Conservation (phyloP, 2,113 vertebrate genomes). For the Dunckerocampus dactyliophorus region DNA sequence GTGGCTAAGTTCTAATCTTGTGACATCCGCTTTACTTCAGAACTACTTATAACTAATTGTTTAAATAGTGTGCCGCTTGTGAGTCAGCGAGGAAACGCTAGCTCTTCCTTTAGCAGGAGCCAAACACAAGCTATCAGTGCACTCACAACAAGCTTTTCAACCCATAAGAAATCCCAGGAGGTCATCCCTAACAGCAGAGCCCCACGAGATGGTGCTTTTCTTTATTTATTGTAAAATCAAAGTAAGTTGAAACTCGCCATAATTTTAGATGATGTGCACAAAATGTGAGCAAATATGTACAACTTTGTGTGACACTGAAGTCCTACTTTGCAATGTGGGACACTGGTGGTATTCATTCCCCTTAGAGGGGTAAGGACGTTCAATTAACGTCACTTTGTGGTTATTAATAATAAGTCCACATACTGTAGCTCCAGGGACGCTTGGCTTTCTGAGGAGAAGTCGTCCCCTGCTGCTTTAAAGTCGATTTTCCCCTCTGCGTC, state of each 20-base stretch:
- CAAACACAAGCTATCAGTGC: too few relatives aligned
- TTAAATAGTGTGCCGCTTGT: too few relatives aligned
- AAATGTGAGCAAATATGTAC: background rate
- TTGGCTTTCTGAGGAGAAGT: constrained; percentile 16
- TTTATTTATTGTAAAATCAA: too few relatives aligned
- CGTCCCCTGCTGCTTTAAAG: constrained; percentile 9
- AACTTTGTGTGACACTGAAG: constrained; percentile 15
- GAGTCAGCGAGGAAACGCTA: too few relatives aligned
- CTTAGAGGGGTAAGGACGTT: constrained; percentile 39
- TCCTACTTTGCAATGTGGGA: constrained; percentile 45
- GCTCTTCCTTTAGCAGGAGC: too few relatives aligned
- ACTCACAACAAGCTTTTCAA: too few relatives aligned
- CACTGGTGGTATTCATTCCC: constrained; percentile 19
- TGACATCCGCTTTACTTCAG: too few relatives aligned
- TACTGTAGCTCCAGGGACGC: constrained; percentile 25
- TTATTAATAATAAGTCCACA: constrained; percentile 20
- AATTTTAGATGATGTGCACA: background rate
- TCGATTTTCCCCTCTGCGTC: background rate
- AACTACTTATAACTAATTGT: too few relatives aligned
- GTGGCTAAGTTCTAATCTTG: too few relatives aligned
- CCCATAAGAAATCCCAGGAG: too few relatives aligned
- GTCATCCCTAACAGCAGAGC: background rate
- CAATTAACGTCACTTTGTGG: constrained; percentile 32
- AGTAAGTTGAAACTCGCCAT: too few relatives aligned
- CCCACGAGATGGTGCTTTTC: too few relatives aligned